These are phyloP conservation scores for Heliconius ethilla DNA, from an alignment of 2,888 invertebrate genomes.

Conservation along the genomic window DNA sequence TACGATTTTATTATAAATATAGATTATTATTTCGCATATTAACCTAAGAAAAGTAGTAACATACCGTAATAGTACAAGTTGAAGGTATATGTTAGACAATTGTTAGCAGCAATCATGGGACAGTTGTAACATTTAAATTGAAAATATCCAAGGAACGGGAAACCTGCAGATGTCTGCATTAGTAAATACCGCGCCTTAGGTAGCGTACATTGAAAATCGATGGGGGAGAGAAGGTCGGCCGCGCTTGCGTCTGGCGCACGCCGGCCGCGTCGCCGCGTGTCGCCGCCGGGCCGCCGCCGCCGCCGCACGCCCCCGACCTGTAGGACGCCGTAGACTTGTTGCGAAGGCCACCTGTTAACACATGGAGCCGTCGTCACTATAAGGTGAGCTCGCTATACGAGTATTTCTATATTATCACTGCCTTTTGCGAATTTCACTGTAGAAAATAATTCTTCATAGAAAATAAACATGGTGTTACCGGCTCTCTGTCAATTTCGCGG, in stretches of 20 bases:
- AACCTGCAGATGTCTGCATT: slow-evolving; percentile 69
- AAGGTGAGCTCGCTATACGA: slow-evolving; percentile 60
- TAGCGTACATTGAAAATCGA: slow-evolving; percentile 74
- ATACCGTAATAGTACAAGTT: neutral
- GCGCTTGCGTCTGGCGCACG: slow-evolving; percentile 61
- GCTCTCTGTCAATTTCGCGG: slow-evolving; percentile 9
- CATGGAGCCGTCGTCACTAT: slow-evolving; percentile 70
- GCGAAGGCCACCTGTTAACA: slow-evolving; percentile 76
- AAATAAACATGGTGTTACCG: neutral
- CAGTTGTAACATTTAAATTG: slow-evolving; percentile 46
- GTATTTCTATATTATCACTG: slow-evolving; percentile 34
- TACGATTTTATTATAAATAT: too few species aligned
- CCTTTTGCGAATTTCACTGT: slow-evolving; percentile 33
- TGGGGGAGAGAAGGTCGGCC: slow-evolving; percentile 59
- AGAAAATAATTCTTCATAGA: neutral
- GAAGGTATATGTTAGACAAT: neutral
- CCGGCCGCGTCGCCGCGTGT: slow-evolving; percentile 53
- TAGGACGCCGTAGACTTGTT: slow-evolving; percentile 73
- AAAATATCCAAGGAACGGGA: slow-evolving; percentile 67
- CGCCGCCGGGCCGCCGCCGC: slow-evolving; percentile 62
- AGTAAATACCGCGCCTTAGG: slow-evolving; percentile 72
- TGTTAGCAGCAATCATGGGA: neutral
- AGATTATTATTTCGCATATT: neutral
- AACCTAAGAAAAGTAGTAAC: neutral
- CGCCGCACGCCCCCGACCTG: slow-evolving; percentile 65